Percentiles rank a stretch among this genome's conserved stretches.
Conservation (phyloP, 2,888 invertebrate genomes). For the Harpalus rufipes region DNA sequence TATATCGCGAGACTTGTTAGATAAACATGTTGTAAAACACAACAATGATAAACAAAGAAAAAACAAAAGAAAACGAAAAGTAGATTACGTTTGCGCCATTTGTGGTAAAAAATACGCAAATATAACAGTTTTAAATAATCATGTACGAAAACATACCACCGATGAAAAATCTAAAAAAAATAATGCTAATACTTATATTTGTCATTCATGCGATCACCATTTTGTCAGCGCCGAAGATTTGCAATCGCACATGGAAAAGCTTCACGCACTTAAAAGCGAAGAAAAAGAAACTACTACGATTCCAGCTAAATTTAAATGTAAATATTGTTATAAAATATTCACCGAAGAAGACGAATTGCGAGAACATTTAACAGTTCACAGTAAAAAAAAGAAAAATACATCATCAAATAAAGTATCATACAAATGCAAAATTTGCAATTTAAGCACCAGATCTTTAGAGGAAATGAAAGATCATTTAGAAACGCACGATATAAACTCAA, state of each 20-base stretch:
- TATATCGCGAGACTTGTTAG: slow-evolving; percentile 44
- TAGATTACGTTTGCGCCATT: slow-evolving; percentile 52
- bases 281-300: neutral
- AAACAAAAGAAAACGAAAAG: slow-evolving; percentile 10
- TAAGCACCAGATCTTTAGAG: slow-evolving; percentile 5
- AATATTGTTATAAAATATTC: slow-evolving; percentile 55
- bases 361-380: slow-evolving; percentile 29
- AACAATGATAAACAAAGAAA: slow-evolving; percentile 17
- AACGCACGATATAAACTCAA: slow-evolving; percentile 33
- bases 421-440: slow-evolving; percentile 59
- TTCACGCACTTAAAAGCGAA: slow-evolving; percentile 55
- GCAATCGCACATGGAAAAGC: slow-evolving; percentile 49
- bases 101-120: slow-evolving; percentile 56
- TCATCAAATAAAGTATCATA: slow-evolving; percentile 41
- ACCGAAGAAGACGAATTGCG: neutral
- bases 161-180: slow-evolving; percentile 68
- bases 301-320: neutral
- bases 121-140: slow-evolving; percentile 19
- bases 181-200: slow-evolving; percentile 57
- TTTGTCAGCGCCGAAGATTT: slow-evolving; percentile 11
- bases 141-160: slow-evolving; percentile 43
- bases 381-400: slow-evolving; percentile 16
- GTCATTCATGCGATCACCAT: slow-evolving; percentile 45
- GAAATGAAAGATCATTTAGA: slow-evolving; percentile 61
- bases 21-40: slow-evolving; percentile 53